These are phyloP conservation scores for Zoanthus gigantus DNA, from an alignment of 92 coral and sea anemone species.

Conservation along the genomic window DNA sequence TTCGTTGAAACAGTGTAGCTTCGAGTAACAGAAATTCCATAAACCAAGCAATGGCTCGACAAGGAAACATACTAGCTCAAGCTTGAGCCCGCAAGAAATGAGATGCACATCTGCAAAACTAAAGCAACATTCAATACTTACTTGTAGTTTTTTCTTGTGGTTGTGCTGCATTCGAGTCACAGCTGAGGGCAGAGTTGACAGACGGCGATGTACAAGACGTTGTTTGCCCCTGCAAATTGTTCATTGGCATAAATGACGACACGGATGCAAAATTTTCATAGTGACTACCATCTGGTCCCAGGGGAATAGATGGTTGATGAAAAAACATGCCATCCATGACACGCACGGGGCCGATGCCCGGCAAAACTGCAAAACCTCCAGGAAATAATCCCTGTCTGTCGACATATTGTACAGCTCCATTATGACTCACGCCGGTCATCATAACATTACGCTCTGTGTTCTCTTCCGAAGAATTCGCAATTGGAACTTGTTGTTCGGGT, in stretches of 20 bases:
- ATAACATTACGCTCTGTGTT: constrained; percentile 59
- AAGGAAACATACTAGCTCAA: constrained; percentile 26
- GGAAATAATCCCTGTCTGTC: constrained; percentile 75
- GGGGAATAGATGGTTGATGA: constrained; percentile 70
- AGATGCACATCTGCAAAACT: constrained; percentile 40
- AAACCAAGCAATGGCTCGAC: constrained; percentile 22
- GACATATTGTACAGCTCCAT: constrained; percentile 71
- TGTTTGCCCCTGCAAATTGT: constrained; percentile 64
- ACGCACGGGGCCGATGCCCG: constrained; percentile 89
- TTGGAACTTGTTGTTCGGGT: constrained; percentile 93
- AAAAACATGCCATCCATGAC: constrained; percentile 83
- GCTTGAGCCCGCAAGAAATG: constrained; percentile 34
- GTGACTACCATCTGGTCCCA: constrained; percentile 81
- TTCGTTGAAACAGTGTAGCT: constrained; percentile 23
- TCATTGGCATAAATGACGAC: constrained; percentile 73
- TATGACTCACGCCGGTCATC: constrained; percentile 41
- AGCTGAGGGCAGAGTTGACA: constrained; percentile 34
- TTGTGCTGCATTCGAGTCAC: constrained; percentile 53
- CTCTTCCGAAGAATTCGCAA: constrained; percentile 76
- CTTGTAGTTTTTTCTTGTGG: constrained; percentile 77
- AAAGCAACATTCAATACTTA: constrained; percentile 66
- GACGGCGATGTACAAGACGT: constrained; percentile 53
- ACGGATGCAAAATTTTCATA: constrained; percentile 85
- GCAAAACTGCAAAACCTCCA: constrained; percentile 79
- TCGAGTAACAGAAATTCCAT: neutral